Evolutionary conservation across 1,140 invertebrate species (phyloP), one percentile per base, ranked within the genome.

Genomic region (Macrobrachium nipponense): DNA sequence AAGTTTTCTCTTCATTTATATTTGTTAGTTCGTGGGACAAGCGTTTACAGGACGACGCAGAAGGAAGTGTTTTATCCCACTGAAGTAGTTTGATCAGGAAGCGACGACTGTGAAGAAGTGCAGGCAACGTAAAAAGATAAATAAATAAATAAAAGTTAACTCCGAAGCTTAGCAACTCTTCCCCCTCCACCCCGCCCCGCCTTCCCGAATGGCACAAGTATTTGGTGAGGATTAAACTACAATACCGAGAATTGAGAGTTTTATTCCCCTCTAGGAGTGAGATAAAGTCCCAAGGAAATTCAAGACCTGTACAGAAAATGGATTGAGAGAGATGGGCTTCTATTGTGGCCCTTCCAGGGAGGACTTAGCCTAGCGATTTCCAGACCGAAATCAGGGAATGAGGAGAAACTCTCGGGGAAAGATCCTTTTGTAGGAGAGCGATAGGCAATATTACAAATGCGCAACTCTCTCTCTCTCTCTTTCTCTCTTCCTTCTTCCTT

Each of bases 251-350:
- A 82, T 62, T 72, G 70, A 82, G 68, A 82, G 68, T 82, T 72
- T 82, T 73, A 82, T 82, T 82, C 80, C 66, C 8, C 62, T 62
- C 64, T 72, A 59, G 20, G 80, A 82, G 80, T 36, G 68, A 82
- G 80, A 72, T 82, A 82, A 82, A 82, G 80, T 72, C 80, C 72
- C 59, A 44, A 36, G 80, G 80, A 82, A 82, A 82, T 82, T 72
- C 44, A 17, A 51, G 18, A n/a, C 44, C 36, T 72, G 80, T 72
- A 72, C 20, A 72, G 68, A 66, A 51, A 82, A 72, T 82, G 68
- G 80, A 82, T 70, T 70, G 80, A 82, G 80, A 82, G 62, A 82
- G 80, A 82, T 82, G 80, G 80, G 62, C 14, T 62, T 15, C 66
- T 60, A 82, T 82, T 82, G 80, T 80, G 77, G 51, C 51, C 51